Conservation (phyloP, 2,797 vertebrate genomes). For the Gallinago solitaria region DNA sequence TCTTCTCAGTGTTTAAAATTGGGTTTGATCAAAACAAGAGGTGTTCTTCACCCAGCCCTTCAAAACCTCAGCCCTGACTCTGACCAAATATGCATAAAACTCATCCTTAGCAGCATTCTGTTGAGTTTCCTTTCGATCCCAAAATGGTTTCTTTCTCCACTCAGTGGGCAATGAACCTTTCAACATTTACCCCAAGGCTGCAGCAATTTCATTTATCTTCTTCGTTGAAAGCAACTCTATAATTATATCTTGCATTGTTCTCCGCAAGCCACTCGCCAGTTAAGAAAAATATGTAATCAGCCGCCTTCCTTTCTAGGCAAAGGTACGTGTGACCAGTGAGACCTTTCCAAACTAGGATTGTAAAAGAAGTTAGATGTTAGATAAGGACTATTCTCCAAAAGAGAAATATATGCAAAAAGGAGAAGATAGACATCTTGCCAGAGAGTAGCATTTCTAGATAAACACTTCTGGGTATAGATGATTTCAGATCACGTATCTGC, state of each 20-base stretch:
- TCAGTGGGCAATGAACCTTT: slow-evolving; percentile 43
- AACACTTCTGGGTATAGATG: slow-evolving; percentile 76
- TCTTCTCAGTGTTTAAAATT: background rate
- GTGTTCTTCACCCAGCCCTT: background rate
- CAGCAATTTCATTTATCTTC: slow-evolving; percentile 67
- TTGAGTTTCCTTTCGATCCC: background rate
- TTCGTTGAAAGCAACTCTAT: slow-evolving; percentile 62
- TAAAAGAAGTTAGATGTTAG: slow-evolving; percentile 70
- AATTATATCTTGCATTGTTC: slow-evolving; percentile 79
- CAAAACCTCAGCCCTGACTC: background rate
- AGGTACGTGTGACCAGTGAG: slow-evolving; percentile 77
- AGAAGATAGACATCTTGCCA: slow-evolving; percentile 75
- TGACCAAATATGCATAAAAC: background rate
- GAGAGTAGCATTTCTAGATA: slow-evolving; percentile 74
- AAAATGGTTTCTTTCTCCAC: background rate
- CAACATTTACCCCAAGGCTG: slow-evolving; percentile 31
- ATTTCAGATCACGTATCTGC: slow-evolving; percentile 79
- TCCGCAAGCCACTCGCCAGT: slow-evolving; percentile 37
- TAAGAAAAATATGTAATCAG: slow-evolving; percentile 75
- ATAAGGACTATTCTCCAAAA: slow-evolving; percentile 75
- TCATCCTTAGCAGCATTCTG: background rate
- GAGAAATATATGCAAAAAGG: slow-evolving; percentile 61
- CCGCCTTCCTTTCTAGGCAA: slow-evolving; percentile 71
- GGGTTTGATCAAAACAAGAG: background rate
- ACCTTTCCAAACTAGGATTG: slow-evolving; percentile 77